These are phyloP conservation scores for Drosophila flavopinicola DNA, from an alignment of 2,888 invertebrate genomes.

Conservation along the genomic window DNA sequence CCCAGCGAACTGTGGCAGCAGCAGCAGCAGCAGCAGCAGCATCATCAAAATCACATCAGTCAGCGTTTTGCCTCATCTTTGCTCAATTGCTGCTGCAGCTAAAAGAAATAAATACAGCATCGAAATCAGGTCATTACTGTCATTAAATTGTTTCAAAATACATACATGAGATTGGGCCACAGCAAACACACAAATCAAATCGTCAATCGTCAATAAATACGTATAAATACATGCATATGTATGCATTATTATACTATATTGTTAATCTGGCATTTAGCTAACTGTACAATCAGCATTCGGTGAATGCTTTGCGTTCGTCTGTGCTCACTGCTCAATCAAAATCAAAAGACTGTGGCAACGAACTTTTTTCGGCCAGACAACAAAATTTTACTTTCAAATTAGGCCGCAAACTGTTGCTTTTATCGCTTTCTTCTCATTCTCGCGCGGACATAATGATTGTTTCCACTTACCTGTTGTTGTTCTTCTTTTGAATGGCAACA, in stretches of 20 bases:
- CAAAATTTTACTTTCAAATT: slow-evolving; percentile 78
- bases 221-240: not conserved
- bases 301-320: slow-evolving; percentile 6
- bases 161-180: slow-evolving; percentile 57
- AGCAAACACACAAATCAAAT: slow-evolving; percentile 38
- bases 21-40: slow-evolving; percentile 13
- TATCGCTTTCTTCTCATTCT: slow-evolving; percentile 76
- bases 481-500: slow-evolving; percentile 64
- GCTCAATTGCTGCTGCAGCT: slow-evolving; percentile 37
- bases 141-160: slow-evolving; percentile 74
- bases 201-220: slow-evolving; percentile 46
- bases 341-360: slow-evolving; percentile 57
- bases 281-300: slow-evolving; percentile 59
- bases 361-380: slow-evolving; percentile 38
- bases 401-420: slow-evolving; percentile 78
- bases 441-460: slow-evolving; percentile 61
- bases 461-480: slow-evolving; percentile 56
- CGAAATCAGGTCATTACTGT: slow-evolving; percentile 66
- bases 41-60: slow-evolving; percentile 74
- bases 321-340: slow-evolving; percentile 42
- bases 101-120: slow-evolving; percentile 17
- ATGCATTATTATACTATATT: slow-evolving; percentile 36
- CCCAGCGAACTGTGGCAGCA: slow-evolving; percentile 32
- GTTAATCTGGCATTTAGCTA: slow-evolving; percentile 61
- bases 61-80: slow-evolving; percentile 15